These are phyloP conservation scores for Sphaeramia orbicularis DNA, from an alignment of 2,797 vertebrate species.

Conservation along the genomic window DNA sequence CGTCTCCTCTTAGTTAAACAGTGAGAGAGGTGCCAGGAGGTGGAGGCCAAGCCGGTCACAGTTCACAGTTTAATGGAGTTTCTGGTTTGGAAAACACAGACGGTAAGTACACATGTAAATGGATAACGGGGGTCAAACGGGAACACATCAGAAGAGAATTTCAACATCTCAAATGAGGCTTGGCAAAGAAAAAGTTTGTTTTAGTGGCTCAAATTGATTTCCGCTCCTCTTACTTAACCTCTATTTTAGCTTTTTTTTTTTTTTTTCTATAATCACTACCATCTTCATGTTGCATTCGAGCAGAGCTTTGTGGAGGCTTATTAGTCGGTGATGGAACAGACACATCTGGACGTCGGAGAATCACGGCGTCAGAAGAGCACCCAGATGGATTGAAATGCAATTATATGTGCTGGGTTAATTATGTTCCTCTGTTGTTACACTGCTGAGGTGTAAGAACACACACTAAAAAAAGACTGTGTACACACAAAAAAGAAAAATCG, in stretches of 20 bases:
- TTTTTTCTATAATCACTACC: slow-evolving; percentile 9
- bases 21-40: slow-evolving; percentile 42
- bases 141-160: neutral
- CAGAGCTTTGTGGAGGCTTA: slow-evolving; percentile 47
- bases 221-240: neutral
- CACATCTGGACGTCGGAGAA: slow-evolving; percentile 66
- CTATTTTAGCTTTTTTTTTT: slow-evolving; percentile 7
- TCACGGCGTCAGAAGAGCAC: slow-evolving; percentile 42
- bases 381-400: slow-evolving; percentile 70
- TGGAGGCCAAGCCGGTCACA: slow-evolving; percentile 18
- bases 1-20: slow-evolving; percentile 12
- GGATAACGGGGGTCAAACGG: slow-evolving; percentile 3
- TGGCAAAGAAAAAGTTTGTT: neutral
- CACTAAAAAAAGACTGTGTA: slow-evolving; percentile 17
- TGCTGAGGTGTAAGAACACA: slow-evolving; percentile 18
- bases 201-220: slow-evolving; percentile 15
- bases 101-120: slow-evolving; percentile 9
- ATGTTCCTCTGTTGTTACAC: slow-evolving; percentile 49
- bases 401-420: slow-evolving; percentile 74
- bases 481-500: slow-evolving; percentile 10
- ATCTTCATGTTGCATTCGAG: slow-evolving; percentile 52
- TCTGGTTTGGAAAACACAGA: slow-evolving; percentile 12
- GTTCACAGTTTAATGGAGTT: slow-evolving; percentile 47
- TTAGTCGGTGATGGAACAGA: slow-evolving; percentile 65
- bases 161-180: slow-evolving; percentile 1